These are phyloP conservation scores for Hypothenemus hampei DNA, from an alignment of 1,140 invertebrate genomes.

Conservation along the genomic window DNA sequence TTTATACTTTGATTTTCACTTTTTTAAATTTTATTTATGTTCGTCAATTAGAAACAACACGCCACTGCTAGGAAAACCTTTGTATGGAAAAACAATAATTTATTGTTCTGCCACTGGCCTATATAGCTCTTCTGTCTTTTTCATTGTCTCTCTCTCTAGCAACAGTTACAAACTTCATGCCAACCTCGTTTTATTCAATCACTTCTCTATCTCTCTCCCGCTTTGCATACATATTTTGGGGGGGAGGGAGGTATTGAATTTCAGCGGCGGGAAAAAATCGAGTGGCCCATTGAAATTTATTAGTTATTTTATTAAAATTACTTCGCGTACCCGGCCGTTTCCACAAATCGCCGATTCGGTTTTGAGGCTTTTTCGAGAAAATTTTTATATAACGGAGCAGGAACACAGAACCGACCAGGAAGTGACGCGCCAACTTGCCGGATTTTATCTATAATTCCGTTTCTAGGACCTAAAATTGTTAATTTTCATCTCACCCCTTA, in stretches of 20 bases:
- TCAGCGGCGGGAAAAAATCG: not conserved
- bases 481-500: no score
- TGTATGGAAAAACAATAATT: no score
- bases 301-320: constrained; percentile 43
- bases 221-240: constrained; percentile 1
- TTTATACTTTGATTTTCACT: no score
- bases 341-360: constrained; percentile 34
- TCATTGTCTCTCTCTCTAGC: not conserved
- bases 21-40: no score
- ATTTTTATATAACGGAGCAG: constrained; percentile 45
- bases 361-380: constrained; percentile 44
- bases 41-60: no score
- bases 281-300: constrained; percentile 26
- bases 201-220: not conserved
- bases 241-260: no score
- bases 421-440: constrained; percentile 13
- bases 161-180: no score
- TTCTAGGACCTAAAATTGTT: no score
- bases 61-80: no score
- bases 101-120: no score
- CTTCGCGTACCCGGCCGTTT: constrained; percentile 28
- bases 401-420: constrained; percentile 33
- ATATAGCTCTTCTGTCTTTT: no score
- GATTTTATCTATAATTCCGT: constrained; percentile 14
- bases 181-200: not conserved